Evolutionary conservation across 2,797 vertebrate species (phyloP).

Genomic region (Pelodytes ibericus): DNA sequence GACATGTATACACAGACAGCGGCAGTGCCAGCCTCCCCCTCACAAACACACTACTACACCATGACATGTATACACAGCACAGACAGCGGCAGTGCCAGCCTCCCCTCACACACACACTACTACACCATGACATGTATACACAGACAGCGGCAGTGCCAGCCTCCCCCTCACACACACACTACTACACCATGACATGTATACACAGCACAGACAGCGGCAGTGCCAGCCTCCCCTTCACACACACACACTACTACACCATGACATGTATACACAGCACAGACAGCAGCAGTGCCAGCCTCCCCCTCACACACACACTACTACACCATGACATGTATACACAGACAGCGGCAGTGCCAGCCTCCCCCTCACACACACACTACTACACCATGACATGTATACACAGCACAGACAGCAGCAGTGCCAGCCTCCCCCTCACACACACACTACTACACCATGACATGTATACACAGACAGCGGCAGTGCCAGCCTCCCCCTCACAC

Average conservation of each 20-base stretch:
- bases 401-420: background rate
- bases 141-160: too few relatives aligned
- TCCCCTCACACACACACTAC: too few relatives aligned
- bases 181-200: too few relatives aligned
- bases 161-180: too few relatives aligned
- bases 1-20: background rate
- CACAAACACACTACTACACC: background rate
- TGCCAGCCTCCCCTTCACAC: too few relatives aligned
- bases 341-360: background rate
- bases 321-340: constrained; percentile 3
- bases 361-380: background rate
- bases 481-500: background rate
- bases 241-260: too few relatives aligned
- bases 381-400: background rate
- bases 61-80: too few relatives aligned
- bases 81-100: too few relatives aligned
- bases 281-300: background rate
- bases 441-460: background rate
- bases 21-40: background rate
- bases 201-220: too few relatives aligned
- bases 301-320: background rate
- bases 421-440: background rate
- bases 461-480: background rate
- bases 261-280: too few relatives aligned
- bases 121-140: too few relatives aligned